These are phyloP conservation scores for Drosophila micromelanica DNA, from an alignment of 1,140 invertebrate genomes.

Conservation along the genomic window DNA sequence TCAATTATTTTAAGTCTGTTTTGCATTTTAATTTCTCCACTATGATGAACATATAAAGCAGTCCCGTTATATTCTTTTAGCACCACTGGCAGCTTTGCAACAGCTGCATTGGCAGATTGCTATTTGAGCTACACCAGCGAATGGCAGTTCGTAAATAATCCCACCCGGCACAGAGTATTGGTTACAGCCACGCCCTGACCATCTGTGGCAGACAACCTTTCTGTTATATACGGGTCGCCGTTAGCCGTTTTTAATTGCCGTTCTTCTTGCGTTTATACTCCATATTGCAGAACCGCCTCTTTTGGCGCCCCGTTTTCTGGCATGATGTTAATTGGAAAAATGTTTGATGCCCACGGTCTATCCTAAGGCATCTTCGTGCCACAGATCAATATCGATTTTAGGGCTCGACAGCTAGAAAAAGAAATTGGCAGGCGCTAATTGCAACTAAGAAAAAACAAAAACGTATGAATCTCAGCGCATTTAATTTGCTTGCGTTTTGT, in stretches of 20 bases:
- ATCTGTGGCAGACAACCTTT: constrained; percentile 42
- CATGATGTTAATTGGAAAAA: constrained; percentile 70
- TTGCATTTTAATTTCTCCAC: not conserved
- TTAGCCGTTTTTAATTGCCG: constrained; percentile 66
- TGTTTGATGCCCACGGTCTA: constrained; percentile 20
- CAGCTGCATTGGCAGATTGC: constrained; percentile 14
- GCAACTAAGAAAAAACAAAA: not conserved
- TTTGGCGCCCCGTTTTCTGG: constrained; percentile 24
- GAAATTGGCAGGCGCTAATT: constrained; percentile 39
- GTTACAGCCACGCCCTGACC: constrained; percentile 32
- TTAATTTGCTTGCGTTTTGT: constrained; percentile 42
- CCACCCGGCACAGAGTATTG: constrained; percentile 1
- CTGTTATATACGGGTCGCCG: constrained; percentile 32
- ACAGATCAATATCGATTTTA: constrained; percentile 61
- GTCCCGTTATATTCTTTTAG: not conserved
- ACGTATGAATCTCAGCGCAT: constrained; percentile 18
- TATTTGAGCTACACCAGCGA: constrained; percentile 29
- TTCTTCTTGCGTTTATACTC: constrained; percentile 32
- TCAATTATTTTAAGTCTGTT: not conserved
- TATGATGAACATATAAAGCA: not conserved
- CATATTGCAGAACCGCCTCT: constrained; percentile 23
- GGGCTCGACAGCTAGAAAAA: constrained; percentile 5
- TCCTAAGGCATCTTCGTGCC: constrained; percentile 44
- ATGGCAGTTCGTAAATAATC: constrained; percentile 33
- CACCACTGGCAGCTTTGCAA: constrained; percentile 8